These are phyloP conservation scores for Cryptus armator DNA, from an alignment of 2,888 invertebrate species.

Conservation along the genomic window DNA sequence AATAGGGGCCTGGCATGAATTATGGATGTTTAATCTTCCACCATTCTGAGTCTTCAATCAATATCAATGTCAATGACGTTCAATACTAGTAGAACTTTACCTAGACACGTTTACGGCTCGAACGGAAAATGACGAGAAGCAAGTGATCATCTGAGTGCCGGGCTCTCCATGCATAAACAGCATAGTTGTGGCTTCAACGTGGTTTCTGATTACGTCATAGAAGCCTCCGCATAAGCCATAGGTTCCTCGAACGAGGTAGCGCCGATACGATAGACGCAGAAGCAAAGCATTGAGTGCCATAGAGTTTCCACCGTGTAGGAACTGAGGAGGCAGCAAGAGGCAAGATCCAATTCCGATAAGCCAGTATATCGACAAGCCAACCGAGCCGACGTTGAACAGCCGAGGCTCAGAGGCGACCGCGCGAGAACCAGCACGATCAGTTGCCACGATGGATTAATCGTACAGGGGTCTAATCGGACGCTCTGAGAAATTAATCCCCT, in stretches of 20 bases:
- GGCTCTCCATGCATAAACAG: not conserved
- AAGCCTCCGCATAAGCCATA: slow-evolving; percentile 2
- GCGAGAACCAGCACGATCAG: slow-evolving; percentile 62
- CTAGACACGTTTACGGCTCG: not conserved
- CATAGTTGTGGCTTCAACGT: not conserved
- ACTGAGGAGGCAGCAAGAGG: slow-evolving; percentile 48
- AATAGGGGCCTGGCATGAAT: no score
- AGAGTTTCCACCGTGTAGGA: slow-evolving; percentile 35
- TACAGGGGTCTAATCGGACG: slow-evolving; percentile 65
- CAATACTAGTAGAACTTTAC: not conserved
- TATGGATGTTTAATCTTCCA: no score
- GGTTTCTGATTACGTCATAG: not conserved
- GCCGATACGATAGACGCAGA: slow-evolving; percentile 1
- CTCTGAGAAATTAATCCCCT: slow-evolving; percentile 67
- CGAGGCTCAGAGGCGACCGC: slow-evolving; percentile 30
- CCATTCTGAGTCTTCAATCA: no score
- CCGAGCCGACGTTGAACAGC: slow-evolving; percentile 54
- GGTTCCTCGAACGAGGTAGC: slow-evolving; percentile 6
- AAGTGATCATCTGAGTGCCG: not conserved
- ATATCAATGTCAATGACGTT: not conserved
- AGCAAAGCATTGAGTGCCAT: slow-evolving; percentile 3
- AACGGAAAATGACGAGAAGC: not conserved
- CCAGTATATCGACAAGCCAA: slow-evolving; percentile 64
- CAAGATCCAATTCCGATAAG: slow-evolving; percentile 67
- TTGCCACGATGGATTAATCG: slow-evolving; percentile 67